Evolutionary conservation across 2,888 invertebrate genomes (phyloP), one percentile per base, ranked within the genome.

Genomic region (Dyspetes luteomarginatus): DNA sequence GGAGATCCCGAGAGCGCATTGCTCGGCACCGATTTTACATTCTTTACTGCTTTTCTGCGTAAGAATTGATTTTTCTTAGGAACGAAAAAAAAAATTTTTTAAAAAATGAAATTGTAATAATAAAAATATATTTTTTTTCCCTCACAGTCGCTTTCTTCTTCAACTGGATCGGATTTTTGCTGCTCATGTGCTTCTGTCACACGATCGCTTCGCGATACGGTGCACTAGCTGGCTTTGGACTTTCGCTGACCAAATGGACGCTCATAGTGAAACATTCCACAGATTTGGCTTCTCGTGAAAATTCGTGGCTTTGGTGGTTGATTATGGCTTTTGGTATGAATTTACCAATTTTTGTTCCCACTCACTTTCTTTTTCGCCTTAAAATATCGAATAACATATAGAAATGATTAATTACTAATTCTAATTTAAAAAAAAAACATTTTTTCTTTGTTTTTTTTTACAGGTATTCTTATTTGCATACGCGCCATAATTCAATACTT

Each of bases 231-330:
- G 98, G 98, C 72, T 98, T 98, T 90, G 98, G 98, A 0, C 94
- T 98, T 15, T 98, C 98, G 4, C 94, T 98, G 82, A 97, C 98
- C 84, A 98, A 98, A 93, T 98, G 98, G 98, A 98, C 98, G 36
- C 94, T 98, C 86, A 98, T 98, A 89, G 97, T 98, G 9, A 98
- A 98, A 91, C 97, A 97, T 90, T 97, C 97, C 86, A 97, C 97
- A 67, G 97, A 97, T 90, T 93, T 97, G 85, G 96, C 97, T 74
- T 96, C 96, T 7, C 96, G 96, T 89, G 97, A 97, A 92, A 97
- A 97, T 93, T 96, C 96, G 67, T 97, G 97, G 97, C 93, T 97
- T 28, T 97, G 97, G 97, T 97, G 97, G 97, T 94, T 97, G 50
- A 97, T 97, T 85, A 97, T 97, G 96, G 96, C 97, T 50, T 97